Conservation (phyloP, 1,140 invertebrate genomes). For the Drosophila mayri region DNA sequence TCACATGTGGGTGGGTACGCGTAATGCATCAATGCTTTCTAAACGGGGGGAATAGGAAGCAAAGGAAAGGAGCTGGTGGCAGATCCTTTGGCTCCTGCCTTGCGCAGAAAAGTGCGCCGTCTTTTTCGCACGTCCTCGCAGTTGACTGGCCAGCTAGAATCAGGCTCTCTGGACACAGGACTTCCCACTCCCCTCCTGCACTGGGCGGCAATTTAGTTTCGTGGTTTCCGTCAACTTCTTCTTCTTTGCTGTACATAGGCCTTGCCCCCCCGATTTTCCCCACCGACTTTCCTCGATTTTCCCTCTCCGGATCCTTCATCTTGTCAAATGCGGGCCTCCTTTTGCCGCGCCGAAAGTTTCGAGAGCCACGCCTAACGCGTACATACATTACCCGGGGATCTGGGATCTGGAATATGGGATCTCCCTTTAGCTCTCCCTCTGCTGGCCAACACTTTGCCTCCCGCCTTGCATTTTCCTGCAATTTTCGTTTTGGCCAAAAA, state of each 20-base stretch:
- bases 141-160: constrained; percentile 48
- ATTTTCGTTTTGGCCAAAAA: constrained; percentile 69
- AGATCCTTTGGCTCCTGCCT: constrained; percentile 50
- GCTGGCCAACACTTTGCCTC: constrained; percentile 1
- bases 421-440: constrained; percentile 23
- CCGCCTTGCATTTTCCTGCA: constrained; percentile 64
- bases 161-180: not conserved
- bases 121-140: constrained; percentile 74
- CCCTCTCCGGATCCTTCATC: constrained; percentile 30
- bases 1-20: constrained; percentile 23
- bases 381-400: constrained; percentile 30
- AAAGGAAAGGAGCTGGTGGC: constrained; percentile 12
- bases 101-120: constrained; percentile 79
- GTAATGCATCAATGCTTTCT: constrained; percentile 57
- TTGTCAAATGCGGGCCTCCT: constrained; percentile 63
- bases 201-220: constrained; percentile 74
- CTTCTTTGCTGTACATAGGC: constrained; percentile 68
- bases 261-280: not conserved
- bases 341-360: constrained; percentile 54
- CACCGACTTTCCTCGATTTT: not conserved
- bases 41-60: not conserved
- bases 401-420: constrained; percentile 6
- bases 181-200: not conserved
- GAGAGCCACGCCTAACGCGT: constrained; percentile 73
- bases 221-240: constrained; percentile 79